phyloP scores from a whole-genome alignment of 2,113 vertebrate species.

The Perca schrenkii region DNA sequence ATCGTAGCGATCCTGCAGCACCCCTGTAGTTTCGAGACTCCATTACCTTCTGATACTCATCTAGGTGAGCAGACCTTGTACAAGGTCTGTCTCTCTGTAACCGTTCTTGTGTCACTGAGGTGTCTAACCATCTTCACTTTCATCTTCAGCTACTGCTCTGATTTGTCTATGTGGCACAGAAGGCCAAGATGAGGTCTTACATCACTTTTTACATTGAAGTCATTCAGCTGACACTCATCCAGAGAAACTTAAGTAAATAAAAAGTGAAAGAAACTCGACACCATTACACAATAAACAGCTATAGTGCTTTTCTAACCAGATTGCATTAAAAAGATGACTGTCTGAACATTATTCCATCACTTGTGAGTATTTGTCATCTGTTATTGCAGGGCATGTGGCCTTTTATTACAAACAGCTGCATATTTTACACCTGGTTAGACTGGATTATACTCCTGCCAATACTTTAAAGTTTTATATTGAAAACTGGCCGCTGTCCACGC shows the following conservation, averaged over 20 bases:
- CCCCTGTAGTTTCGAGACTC: constrained; percentile 73
- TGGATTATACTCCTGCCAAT: constrained; percentile 40
- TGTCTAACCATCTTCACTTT: constrained; percentile 39
- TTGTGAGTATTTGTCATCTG: constrained; percentile 45
- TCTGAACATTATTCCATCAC: constrained; percentile 24
- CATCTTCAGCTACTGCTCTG: constrained; percentile 20
- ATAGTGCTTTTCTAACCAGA: not conserved
- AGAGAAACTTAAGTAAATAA: not conserved
- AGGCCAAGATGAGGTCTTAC: not conserved
- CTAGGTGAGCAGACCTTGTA: constrained; percentile 45
- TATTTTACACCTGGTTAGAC: constrained; percentile 52
- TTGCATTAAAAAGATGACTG: constrained; percentile 4
- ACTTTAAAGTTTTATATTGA: constrained; percentile 43
- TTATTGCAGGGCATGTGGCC: constrained; percentile 53
- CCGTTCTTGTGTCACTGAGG: constrained; percentile 39
- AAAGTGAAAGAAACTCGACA: constrained; percentile 8
- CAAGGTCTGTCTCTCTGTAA: constrained; percentile 45
- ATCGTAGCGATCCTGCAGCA: constrained; percentile 70
- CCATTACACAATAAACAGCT: not conserved
- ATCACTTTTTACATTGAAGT: not conserved
- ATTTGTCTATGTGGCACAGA: constrained; percentile 30
- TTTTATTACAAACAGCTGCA: constrained; percentile 68
- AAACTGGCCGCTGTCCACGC: constrained; percentile 42
- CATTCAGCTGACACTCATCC: not conserved
- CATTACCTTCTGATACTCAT: constrained; percentile 71